phyloP scores from a whole-genome alignment of 2,113 vertebrate genomes.

The Bos javanicus region DNA sequence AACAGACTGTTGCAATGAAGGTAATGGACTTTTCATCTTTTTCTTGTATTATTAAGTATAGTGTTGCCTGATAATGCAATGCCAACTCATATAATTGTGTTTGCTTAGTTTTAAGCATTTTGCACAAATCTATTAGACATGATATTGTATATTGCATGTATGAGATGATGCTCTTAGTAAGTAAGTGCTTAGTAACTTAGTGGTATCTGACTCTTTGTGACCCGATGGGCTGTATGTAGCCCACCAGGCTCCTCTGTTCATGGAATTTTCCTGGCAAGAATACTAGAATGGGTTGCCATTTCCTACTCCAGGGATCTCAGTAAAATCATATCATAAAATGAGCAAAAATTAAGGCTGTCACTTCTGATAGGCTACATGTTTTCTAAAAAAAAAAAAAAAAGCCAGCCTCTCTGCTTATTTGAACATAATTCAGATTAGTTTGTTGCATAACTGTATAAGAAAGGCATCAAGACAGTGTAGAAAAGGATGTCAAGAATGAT shows the following conservation, averaged over 20 bases:
- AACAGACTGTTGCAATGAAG: background rate
- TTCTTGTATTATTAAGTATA: background rate
- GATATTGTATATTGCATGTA: background rate
- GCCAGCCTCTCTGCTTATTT: background rate
- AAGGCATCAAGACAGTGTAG: background rate
- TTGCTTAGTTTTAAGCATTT: background rate
- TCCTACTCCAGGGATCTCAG: background rate
- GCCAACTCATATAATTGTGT: background rate
- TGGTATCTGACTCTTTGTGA: background rate
- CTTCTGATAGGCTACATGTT: background rate
- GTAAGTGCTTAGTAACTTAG: background rate
- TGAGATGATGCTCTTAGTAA: background rate
- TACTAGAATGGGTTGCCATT: background rate
- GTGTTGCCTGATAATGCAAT: background rate
- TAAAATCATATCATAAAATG: background rate
- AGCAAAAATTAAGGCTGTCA: background rate
- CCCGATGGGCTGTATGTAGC: background rate
- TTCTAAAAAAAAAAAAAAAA: background rate
- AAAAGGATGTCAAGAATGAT: background rate
- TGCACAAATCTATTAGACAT: background rate
- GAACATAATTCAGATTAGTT: background rate
- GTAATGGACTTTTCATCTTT: background rate
- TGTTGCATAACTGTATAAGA: background rate
- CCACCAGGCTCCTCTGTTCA: background rate
- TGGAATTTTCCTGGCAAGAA: background rate